phyloP scores from a whole-genome alignment of 2,797 vertebrate genomes.

The Dendrocincla fuliginosa region DNA sequence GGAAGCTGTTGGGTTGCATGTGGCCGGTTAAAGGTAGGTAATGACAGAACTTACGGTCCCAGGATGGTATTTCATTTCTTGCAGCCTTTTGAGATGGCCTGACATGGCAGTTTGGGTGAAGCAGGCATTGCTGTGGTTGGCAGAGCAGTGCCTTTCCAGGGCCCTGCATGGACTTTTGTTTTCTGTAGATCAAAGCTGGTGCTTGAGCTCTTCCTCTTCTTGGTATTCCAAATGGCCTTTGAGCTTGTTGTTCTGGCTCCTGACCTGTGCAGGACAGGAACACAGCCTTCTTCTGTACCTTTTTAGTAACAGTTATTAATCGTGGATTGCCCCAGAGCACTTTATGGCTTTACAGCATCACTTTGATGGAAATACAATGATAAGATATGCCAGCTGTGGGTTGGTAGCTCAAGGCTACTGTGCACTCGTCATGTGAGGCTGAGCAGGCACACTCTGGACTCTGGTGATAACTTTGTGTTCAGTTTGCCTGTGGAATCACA shows the following conservation, averaged over 20 bases:
- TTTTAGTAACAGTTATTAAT: not conserved
- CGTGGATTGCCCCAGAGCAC: not conserved
- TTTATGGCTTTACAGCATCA: conserved; percentile 36
- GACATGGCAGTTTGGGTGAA: not conserved
- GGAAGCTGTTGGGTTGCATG: not conserved
- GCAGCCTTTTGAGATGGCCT: not conserved
- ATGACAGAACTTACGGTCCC: not conserved
- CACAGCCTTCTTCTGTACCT: not conserved
- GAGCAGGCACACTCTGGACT: not conserved
- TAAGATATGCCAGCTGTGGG: not conserved
- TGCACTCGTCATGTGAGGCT: not conserved
- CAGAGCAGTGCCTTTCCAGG: not conserved
- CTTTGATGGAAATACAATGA: not conserved
- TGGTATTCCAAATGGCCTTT: conserved; percentile 4
- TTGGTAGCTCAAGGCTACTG: not conserved
- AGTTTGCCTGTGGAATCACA: not conserved
- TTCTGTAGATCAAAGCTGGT: not conserved
- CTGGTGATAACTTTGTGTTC: not conserved
- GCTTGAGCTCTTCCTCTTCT: not conserved
- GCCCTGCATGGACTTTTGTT: not conserved
- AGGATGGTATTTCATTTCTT: not conserved
- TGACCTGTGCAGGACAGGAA: not conserved
- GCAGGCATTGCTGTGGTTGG: not conserved
- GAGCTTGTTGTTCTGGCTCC: not conserved
- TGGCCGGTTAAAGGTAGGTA: not conserved